These are phyloP conservation scores for Villa cingulata DNA, from an alignment of 2,888 invertebrate species.

Conservation along the genomic window DNA sequence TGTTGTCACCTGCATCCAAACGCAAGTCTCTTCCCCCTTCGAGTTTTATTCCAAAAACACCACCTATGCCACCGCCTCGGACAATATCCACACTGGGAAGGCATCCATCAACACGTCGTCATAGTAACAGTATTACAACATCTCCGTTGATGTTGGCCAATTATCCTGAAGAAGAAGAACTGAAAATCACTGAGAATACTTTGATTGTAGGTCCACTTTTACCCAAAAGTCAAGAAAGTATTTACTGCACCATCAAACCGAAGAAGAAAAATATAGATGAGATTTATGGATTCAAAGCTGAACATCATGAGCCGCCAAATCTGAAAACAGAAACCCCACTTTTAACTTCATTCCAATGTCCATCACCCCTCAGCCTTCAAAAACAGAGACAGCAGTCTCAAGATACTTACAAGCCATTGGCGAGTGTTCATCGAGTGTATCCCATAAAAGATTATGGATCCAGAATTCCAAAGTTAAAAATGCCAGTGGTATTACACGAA, in stretches of 20 bases:
- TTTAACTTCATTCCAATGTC: not conserved
- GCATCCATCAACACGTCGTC: conserved; percentile 25
- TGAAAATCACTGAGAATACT: conserved; percentile 40
- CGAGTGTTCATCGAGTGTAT: not conserved
- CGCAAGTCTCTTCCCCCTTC: conserved; percentile 51
- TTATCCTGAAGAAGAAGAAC: conserved; percentile 37
- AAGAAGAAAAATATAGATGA: not conserved
- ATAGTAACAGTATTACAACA: conserved; percentile 34
- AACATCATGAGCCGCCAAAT: too few relatives aligned
- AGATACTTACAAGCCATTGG: not conserved
- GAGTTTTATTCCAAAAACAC: conserved; percentile 32
- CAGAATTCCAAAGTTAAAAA: conserved; percentile 7
- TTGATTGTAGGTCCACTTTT: conserved; percentile 43
- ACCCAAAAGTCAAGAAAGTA: conserved; percentile 28
- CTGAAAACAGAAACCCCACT: not conserved
- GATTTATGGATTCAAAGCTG: too few relatives aligned
- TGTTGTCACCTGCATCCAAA: conserved; percentile 26
- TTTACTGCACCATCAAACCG: conserved; percentile 14
- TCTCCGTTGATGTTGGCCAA: conserved; percentile 39
- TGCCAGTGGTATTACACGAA: conserved; percentile 2
- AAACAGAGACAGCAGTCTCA: too few relatives aligned
- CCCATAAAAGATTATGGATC: conserved; percentile 5
- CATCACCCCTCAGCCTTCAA: not conserved
- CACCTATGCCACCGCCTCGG: conserved; percentile 63
- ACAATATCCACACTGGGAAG: conserved; percentile 54